phyloP scores from a whole-genome alignment of 1,140 invertebrate genomes.

The Akabosia matsudoensis region DNA sequence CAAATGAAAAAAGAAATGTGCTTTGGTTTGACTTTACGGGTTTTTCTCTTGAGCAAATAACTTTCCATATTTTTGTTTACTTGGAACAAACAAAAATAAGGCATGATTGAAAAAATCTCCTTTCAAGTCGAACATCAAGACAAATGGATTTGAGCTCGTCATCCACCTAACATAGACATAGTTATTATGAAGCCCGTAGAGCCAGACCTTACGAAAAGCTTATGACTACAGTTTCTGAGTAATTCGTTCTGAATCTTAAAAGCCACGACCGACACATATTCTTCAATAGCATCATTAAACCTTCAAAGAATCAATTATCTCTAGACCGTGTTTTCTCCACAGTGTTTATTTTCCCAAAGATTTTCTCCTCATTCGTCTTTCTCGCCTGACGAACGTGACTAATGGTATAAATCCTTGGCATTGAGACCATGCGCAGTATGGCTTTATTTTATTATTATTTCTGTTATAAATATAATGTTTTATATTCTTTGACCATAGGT shows the following conservation, averaged over 20 bases:
- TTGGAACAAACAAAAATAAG: neutral
- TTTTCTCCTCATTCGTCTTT: neutral
- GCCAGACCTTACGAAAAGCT: too few species aligned
- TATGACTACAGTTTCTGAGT: too few species aligned
- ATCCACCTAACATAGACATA: too few species aligned
- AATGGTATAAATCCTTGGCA: constrained; percentile 1
- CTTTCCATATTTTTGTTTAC: neutral
- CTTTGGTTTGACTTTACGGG: neutral
- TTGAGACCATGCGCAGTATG: neutral
- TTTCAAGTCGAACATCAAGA: neutral
- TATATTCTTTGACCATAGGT: too few species aligned
- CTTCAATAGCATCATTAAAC: too few species aligned
- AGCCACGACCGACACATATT: too few species aligned
- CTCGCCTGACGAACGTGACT: neutral
- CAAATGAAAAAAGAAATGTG: too few species aligned
- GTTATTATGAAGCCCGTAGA: too few species aligned
- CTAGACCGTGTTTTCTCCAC: neutral
- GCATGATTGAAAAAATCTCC: neutral
- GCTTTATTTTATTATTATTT: neutral
- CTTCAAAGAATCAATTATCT: neutral
- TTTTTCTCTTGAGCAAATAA: neutral
- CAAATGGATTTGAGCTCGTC: neutral
- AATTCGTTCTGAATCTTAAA: too few species aligned
- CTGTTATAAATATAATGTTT: constrained; percentile 15
- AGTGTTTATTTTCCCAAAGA: neutral